phyloP scores from a whole-genome alignment of 1,140 invertebrate species.

The Trinorchestia longiramus region DNA sequence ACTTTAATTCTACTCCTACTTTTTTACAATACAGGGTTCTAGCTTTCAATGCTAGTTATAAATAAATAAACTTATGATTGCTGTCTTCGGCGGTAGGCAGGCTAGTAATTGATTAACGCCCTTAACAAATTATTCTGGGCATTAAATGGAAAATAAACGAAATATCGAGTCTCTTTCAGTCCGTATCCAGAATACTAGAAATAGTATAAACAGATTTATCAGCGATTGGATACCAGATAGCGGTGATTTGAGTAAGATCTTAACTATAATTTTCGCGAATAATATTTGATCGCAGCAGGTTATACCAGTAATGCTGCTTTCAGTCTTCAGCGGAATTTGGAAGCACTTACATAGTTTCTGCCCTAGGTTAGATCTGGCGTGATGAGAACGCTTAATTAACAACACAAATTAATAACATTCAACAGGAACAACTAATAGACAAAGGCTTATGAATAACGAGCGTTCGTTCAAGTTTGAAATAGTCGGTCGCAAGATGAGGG shows the following conservation, averaged over 20 bases:
- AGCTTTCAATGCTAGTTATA: background rate
- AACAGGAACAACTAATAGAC: conserved; percentile 8
- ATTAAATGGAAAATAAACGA: too few relatives aligned
- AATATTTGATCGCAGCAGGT: background rate
- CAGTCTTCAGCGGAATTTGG: background rate
- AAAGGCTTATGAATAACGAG: conserved; percentile 19
- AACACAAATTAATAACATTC: background rate
- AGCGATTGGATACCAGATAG: background rate
- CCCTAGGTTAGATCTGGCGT: background rate
- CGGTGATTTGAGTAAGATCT: background rate
- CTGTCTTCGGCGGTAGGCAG: background rate
- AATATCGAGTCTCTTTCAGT: background rate
- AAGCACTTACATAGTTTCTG: background rate
- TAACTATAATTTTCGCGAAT: background rate
- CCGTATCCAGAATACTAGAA: background rate
- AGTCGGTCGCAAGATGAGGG: conserved; percentile 22
- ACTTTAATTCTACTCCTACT: background rate
- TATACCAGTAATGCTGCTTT: background rate
- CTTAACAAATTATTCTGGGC: background rate
- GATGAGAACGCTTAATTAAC: background rate
- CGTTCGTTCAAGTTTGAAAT: conserved; percentile 18
- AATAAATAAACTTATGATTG: background rate
- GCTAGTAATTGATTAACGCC: background rate
- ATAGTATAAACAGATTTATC: background rate
- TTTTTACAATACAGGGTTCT: background rate